Percentiles rank a stretch among this genome's conserved stretches.
phyloP scores from a whole-genome alignment of 2,113 vertebrate species.

The Grus americana region DNA sequence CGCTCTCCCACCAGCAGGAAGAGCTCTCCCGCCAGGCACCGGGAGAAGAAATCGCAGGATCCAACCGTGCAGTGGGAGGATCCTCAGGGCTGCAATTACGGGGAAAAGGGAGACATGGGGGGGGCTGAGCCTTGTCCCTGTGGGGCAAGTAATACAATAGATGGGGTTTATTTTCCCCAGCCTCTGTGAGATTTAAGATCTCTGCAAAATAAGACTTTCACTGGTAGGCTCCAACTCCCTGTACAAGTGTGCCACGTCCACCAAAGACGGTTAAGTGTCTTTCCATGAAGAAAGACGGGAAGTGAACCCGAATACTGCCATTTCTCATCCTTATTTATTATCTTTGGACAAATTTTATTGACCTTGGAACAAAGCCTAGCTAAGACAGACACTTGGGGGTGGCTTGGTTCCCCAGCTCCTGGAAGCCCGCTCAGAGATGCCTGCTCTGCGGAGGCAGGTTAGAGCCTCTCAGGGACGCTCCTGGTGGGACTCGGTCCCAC shows the following conservation, averaged over 20 bases:
- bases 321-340: not conserved
- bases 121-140: not conserved
- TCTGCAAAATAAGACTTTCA: not conserved
- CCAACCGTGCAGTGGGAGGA: accelerated
- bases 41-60: not conserved
- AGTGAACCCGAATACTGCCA: not conserved
- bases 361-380: not conserved
- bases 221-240: not conserved
- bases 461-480: not conserved
- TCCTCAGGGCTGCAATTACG: accelerated
- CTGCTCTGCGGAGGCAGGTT: not conserved
- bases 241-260: not conserved
- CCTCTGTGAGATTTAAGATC: not conserved
- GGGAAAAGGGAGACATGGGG: accelerated
- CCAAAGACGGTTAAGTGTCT: not conserved
- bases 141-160: accelerated
- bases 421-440: accelerated
- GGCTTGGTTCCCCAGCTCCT: not conserved
- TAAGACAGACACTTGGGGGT: not conserved
- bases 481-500: accelerated
- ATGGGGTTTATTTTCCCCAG: not conserved
- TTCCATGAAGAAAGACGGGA: not conserved
- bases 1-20: not conserved
- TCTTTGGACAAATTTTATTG: no score
- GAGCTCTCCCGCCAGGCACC: not conserved